Conservation (phyloP, 1,140 invertebrate genomes). For the Ips typographus region DNA sequence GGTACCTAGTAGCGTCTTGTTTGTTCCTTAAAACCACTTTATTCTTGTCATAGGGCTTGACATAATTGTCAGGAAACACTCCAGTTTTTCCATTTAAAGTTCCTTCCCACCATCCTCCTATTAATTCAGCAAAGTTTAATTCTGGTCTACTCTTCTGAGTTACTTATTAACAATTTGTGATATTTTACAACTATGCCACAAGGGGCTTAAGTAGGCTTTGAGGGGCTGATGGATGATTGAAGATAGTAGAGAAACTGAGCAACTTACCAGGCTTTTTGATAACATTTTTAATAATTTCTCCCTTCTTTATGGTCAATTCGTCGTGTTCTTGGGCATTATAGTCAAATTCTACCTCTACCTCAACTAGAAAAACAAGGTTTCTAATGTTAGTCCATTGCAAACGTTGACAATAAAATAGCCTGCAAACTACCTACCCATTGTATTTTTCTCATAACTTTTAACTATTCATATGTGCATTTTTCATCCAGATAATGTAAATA, state of each 20-base stretch:
- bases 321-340: conserved; percentile 79
- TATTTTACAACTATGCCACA: neutral
- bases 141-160: neutral
- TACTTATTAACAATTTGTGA: neutral
- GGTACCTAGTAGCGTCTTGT: conserved; percentile 36
- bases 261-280: conserved; percentile 65
- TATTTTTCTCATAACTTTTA: conserved; percentile 31
- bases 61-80: conserved; percentile 98
- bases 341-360: conserved; percentile 79
- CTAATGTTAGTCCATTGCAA: conserved; percentile 2
- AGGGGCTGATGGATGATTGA: neutral
- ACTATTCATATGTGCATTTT: conserved; percentile 27
- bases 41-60: conserved; percentile 64
- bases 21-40: conserved; percentile 39
- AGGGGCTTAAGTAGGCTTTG: neutral
- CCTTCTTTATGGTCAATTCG: conserved; percentile 83
- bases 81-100: conserved; percentile 83
- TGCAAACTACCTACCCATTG: conserved; percentile 11
- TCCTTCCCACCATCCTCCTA: conserved; percentile 96
- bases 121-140: neutral
- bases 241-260: neutral
- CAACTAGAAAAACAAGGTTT: conserved; percentile 57
- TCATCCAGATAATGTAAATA: conserved; percentile 15
- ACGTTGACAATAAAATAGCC: neutral
- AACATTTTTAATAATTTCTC: conserved; percentile 85